Percentiles rank a stretch among this genome's conserved stretches.
phyloP scores from a whole-genome alignment of 2,888 invertebrate species.

The Leptothorax acervorum region DNA sequence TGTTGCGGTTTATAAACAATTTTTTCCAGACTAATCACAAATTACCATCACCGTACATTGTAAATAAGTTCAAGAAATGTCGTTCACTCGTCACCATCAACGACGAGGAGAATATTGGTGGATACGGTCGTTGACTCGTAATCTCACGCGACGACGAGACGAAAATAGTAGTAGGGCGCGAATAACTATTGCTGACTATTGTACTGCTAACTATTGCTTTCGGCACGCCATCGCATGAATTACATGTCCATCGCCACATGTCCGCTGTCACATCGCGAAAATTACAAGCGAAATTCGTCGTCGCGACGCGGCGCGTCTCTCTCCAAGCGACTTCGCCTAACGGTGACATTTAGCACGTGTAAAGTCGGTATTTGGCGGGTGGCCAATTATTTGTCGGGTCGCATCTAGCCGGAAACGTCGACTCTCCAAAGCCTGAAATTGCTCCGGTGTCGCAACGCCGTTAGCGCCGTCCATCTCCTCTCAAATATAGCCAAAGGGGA shows the following conservation, averaged over 20 bases:
- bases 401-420: constrained; percentile 60
- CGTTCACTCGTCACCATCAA: not conserved
- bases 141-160: not conserved
- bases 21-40: not conserved
- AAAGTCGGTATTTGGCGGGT: constrained; percentile 59
- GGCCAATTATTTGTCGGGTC: constrained; percentile 67
- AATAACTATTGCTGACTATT: constrained; percentile 16
- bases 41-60: not conserved
- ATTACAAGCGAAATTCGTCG: constrained; percentile 36
- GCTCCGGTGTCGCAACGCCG: constrained; percentile 29
- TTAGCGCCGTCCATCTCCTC: not conserved
- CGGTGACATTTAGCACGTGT: constrained; percentile 40
- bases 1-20: not conserved
- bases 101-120: not conserved
- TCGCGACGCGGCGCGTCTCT: not conserved
- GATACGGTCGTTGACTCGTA: not conserved
- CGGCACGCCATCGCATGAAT: constrained; percentile 3
- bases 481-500: constrained; percentile 16
- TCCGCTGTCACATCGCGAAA: constrained; percentile 14
- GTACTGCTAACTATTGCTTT: constrained; percentile 31
- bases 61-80: not conserved
- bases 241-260: constrained; percentile 28
- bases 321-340: not conserved
- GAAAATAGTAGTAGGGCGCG: not conserved
- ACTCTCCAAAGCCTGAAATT: constrained; percentile 50